phyloP scores from a whole-genome alignment of 2,113 vertebrate genomes.

The Mastomys natalensis region DNA sequence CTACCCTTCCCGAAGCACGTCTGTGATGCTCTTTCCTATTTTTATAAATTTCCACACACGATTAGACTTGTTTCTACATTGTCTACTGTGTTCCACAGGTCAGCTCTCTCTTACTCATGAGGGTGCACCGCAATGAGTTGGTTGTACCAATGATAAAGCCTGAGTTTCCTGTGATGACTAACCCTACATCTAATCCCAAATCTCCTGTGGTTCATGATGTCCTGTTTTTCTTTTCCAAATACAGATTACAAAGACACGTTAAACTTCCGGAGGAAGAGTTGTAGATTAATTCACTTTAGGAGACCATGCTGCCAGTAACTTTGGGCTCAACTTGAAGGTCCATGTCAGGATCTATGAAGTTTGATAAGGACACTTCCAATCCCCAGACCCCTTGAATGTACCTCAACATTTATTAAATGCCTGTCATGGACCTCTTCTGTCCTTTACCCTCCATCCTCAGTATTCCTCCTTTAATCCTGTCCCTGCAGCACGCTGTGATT shows the following conservation, averaged over 20 bases:
- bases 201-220: not conserved
- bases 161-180: not conserved
- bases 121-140: not conserved
- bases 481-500: fast-evolving
- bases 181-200: not conserved
- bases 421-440: not conserved
- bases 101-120: not conserved
- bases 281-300: not conserved
- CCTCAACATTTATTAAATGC: not conserved
- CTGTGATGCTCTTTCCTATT: not conserved
- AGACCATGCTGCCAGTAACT: not conserved
- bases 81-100: not conserved
- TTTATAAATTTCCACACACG: not conserved
- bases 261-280: not conserved
- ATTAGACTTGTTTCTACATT: not conserved
- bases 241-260: not conserved
- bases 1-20: not conserved
- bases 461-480: fast-evolving
- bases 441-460: not conserved
- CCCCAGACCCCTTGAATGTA: not conserved
- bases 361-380: not conserved
- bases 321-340: not conserved
- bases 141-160: not conserved
- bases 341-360: not conserved
- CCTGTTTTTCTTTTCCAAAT: not conserved